Conservation (phyloP, 2,113 vertebrate species). For the Gavia stellata region DNA sequence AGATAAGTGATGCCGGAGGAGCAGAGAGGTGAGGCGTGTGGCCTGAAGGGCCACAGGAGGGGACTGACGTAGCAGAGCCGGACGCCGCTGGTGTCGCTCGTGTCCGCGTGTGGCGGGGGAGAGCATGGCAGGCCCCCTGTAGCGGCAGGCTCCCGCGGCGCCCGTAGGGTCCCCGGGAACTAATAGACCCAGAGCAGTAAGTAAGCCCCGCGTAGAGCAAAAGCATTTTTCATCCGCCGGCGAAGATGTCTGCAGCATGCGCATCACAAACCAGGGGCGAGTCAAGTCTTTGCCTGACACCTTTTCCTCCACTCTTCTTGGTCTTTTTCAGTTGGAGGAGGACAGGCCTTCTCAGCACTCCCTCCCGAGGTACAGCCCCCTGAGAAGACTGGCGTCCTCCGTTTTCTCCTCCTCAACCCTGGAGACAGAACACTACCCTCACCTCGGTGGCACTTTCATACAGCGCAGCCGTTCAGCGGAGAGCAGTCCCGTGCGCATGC, state of each 20-base stretch:
- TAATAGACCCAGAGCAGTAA: not conserved
- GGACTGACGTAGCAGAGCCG: not conserved
- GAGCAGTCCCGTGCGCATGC: conserved; percentile 94
- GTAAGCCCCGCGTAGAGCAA: conserved; percentile 10
- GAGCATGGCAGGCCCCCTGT: not conserved
- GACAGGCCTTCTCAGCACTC: conserved; percentile 87
- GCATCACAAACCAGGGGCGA: conserved; percentile 73
- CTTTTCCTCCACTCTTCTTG: conserved; percentile 93
- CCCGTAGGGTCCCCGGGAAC: not conserved
- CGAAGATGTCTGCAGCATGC: conserved; percentile 70
- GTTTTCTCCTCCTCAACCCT: conserved; percentile 98
- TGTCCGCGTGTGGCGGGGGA: not conserved
- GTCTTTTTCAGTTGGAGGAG: conserved; percentile 97
- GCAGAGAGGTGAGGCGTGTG: not conserved
- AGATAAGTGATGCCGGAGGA: not conserved
- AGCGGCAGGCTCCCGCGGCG: not conserved
- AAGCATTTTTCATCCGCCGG: conserved; percentile 53
- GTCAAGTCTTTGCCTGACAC: conserved; percentile 83
- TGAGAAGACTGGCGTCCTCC: conserved; percentile 98
- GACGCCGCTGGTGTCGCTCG: not conserved
- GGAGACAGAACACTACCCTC: conserved; percentile 97
- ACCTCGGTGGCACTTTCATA: conserved; percentile 89
- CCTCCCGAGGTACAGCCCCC: conserved; percentile 92
- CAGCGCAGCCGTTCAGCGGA: conserved; percentile 98
- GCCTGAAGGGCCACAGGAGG: conserved; percentile 21